These are phyloP conservation scores for Drosophila micromelanica DNA, from an alignment of 1,140 invertebrate species.

Conservation along the genomic window DNA sequence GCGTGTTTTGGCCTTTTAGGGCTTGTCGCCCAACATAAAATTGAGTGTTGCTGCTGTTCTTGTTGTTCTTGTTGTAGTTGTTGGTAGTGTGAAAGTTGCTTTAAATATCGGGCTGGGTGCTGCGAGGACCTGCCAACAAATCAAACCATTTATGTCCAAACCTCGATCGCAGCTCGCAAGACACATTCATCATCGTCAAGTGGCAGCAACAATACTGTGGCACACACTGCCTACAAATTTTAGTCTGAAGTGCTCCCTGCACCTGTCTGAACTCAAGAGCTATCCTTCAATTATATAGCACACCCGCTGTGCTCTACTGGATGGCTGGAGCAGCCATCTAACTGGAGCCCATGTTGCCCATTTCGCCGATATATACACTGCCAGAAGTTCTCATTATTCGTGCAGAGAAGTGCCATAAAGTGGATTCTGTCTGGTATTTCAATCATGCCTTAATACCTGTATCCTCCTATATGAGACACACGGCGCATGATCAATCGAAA, in stretches of 20 bases:
- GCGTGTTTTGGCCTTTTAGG: slow-evolving; percentile 79
- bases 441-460: slow-evolving; percentile 53
- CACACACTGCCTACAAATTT: slow-evolving; percentile 9
- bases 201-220: slow-evolving; percentile 30
- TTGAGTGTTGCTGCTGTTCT: slow-evolving; percentile 47
- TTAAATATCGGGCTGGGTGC: slow-evolving; percentile 65
- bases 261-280: slow-evolving; percentile 62
- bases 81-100: slow-evolving; percentile 77
- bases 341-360: slow-evolving; percentile 46
- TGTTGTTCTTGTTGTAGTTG: slow-evolving; percentile 15
- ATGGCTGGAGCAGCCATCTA: slow-evolving; percentile 10
- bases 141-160: slow-evolving; percentile 79
- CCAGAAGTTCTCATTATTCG: slow-evolving; percentile 9
- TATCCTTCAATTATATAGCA: slow-evolving; percentile 73
- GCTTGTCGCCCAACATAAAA: slow-evolving; percentile 68
- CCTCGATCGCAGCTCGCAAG: slow-evolving; percentile 42
- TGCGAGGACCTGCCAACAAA: slow-evolving; percentile 56
- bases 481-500: slow-evolving; percentile 78
- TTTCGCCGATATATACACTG: slow-evolving; percentile 63
- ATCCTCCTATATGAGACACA: slow-evolving; percentile 30
- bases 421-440: slow-evolving; percentile 49
- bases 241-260: slow-evolving; percentile 43
- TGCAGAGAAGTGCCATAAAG: neutral
- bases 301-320: slow-evolving; percentile 71
- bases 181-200: slow-evolving; percentile 81